Conservation (phyloP, 1,140 invertebrate genomes). For the Drosophila bipectinata region DNA sequence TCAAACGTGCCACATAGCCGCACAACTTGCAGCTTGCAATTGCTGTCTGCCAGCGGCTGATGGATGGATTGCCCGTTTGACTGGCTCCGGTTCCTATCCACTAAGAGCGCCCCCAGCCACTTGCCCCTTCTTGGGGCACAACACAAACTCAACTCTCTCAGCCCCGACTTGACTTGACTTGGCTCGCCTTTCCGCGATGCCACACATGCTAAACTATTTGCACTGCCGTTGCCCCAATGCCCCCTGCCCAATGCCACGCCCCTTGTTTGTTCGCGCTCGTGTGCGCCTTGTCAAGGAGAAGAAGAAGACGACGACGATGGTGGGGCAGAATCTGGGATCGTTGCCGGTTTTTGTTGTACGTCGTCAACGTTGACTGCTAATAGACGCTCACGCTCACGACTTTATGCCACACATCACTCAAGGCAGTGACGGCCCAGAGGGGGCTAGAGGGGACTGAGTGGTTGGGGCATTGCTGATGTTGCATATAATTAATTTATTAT, state of each 20-base stretch:
- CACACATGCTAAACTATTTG: conserved; percentile 78
- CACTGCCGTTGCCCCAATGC: conserved; percentile 12
- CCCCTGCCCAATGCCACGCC: conserved; percentile 51
- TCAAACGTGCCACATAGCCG: conserved; percentile 55
- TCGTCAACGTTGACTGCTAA: conserved; percentile 79
- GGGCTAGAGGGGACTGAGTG: neutral
- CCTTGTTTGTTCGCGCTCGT: conserved; percentile 76
- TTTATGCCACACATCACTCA: conserved; percentile 73
- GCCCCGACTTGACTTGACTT: conserved; percentile 22
- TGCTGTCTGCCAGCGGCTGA: conserved; percentile 75
- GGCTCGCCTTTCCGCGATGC: conserved; percentile 57
- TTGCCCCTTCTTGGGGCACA: neutral
- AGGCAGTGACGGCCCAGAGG: neutral
- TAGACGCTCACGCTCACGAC: conserved; percentile 75
- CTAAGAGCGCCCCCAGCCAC: conserved; percentile 20
- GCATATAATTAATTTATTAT: conserved; percentile 83
- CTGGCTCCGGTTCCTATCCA: conserved; percentile 48
- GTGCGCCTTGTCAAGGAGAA: conserved; percentile 61
- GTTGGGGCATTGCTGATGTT: conserved; percentile 65
- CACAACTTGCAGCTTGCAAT: conserved; percentile 74
- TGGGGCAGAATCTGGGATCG: conserved; percentile 29
- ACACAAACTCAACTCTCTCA: conserved; percentile 20
- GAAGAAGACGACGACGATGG: neutral
- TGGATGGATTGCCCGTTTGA: conserved; percentile 80
- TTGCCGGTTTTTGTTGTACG: conserved; percentile 48